Base-by-base conservation (phyloP, 1,140 invertebrate species). In the Bombus polaris region DNA sequence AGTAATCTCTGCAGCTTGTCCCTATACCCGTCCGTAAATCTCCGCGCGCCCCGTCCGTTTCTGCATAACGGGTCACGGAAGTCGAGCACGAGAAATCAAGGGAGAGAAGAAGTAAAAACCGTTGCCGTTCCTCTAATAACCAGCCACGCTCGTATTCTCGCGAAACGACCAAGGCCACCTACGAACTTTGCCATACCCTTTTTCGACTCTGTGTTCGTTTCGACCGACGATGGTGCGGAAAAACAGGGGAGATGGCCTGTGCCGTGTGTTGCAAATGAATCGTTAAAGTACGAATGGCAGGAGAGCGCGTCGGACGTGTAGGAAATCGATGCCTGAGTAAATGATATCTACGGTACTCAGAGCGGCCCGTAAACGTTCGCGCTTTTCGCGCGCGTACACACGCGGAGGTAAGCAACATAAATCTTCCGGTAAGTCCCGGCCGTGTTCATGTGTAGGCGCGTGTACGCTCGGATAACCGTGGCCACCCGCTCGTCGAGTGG, bases 351-450 rank as follows among this genome's bases (percentile, higher is more conserved):
- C 71, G 79, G 71, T 74, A 66, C 25, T 37, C 9, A 13, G 73
- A 73, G 70, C 70, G 57, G 44, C 53, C 53, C 74, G 86, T 80
- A 85, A 89, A 89, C 76, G 89, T 90, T 86, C 88, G 75, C 81
- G 82, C 79, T 66, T 88, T 85, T 83, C 84, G 75, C 77, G 80
- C 83, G 82, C 83, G 85, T 86, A 89, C 85, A 68, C 79, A 68
- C 76, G 80, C 81, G 85, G 85, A 91, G 87, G 89, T 92, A 89
- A 92, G 87, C 83, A 89, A 92, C 92, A 92, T 93, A 94, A 94
- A 94, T 94, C 93, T 90, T 77, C 79, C 39, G 39, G 59, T 62
- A 85, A 85, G 77, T 80, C 53, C 47, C 13, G 10, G 72, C 18
- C 1, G 15, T 15, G 37, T 25, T 77, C 57, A 28, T 59, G 74